Evolutionary conservation across 2,797 vertebrate species (phyloP), one percentile per base, ranked within the genome.

Genomic region (Arnoldichthys spilopterus): DNA sequence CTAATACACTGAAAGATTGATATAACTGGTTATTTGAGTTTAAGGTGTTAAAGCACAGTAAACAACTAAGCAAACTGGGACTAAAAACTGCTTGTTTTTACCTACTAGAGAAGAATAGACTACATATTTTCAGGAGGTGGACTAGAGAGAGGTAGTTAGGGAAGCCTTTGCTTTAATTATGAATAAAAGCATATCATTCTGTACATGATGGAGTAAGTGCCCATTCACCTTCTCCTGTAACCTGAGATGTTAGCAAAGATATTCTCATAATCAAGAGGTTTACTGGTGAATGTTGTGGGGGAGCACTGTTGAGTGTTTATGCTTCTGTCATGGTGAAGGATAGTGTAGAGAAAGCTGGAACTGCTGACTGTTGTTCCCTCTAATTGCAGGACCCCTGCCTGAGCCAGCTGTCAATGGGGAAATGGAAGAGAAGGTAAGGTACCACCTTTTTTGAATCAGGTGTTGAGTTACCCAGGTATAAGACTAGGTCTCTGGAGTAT

Each of bases 391-490:
- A 93, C 92, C 93, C 7, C 88, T 98, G 91, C 97, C 97, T 47
- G 95, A 96, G 84, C 95, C 95, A 12, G 85, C 94, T 70, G 74
- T 92, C 82, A 98, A 98, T 40, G 96, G 96, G 6, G 94, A 93
- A 45, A 82, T 93, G 81, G 95, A 92, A 64, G 89, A 91, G 85
- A 97, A 97, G 97, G 97, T 98, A 94, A 96, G 88, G n/a, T n/a
- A n/a, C n/a, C n/a, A n/a, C n/a, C n/a, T n/a, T n/a, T n/a, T n/a
- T n/a, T n/a, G n/a, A n/a, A n/a, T n/a, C n/a, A n/a, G n/a, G n/a
- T n/a, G n/a, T n/a, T n/a, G n/a, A n/a, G n/a, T n/a, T n/a, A n/a
- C n/a, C n/a, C n/a, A n/a, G n/a, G n/a, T n/a, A n/a, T n/a, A n/a
- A n/a, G n/a, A n/a, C n/a, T n/a, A n/a, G n/a, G n/a, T n/a, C n/a